Evolutionary conservation across 2,888 invertebrate species (phyloP).

Genomic region (Agriopis aurantiaria): DNA sequence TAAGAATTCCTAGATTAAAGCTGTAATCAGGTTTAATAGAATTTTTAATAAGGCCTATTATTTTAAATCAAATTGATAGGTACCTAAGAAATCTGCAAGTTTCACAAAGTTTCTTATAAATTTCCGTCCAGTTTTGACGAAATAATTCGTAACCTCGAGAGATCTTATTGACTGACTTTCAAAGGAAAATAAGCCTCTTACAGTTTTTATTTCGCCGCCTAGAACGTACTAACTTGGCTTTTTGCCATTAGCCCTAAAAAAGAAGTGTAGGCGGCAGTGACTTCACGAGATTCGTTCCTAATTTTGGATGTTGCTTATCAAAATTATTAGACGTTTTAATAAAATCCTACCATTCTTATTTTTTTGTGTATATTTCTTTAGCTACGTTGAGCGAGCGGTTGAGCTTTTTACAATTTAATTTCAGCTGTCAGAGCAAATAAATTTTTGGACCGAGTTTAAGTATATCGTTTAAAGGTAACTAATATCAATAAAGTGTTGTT

Average conservation of each 20-base stretch:
- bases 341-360: neutral
- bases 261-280: slow-evolving; percentile 37
- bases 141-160: slow-evolving; percentile 36
- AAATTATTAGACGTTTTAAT: neutral
- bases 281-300: slow-evolving; percentile 14
- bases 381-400: too few relatives aligned
- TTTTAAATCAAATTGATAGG: neutral
- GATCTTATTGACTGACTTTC: slow-evolving; percentile 38
- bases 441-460: too few relatives aligned
- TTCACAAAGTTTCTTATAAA: too few relatives aligned
- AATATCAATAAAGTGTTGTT: too few relatives aligned
- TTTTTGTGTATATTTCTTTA: too few relatives aligned
- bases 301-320: neutral
- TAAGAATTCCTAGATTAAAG: too few relatives aligned
- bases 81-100: neutral
- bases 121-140: slow-evolving; percentile 22
- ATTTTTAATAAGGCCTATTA: neutral
- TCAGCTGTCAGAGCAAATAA: too few relatives aligned
- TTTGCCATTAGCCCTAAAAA: slow-evolving; percentile 32
- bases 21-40: too few relatives aligned
- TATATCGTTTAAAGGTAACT: too few relatives aligned
- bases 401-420: too few relatives aligned
- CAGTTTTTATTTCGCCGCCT: slow-evolving; percentile 37
- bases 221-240: slow-evolving; percentile 41
- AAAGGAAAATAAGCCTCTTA: slow-evolving; percentile 46